Evolutionary conservation across 1,140 invertebrate species (phyloP).

Genomic region (Bombus picipes): DNA sequence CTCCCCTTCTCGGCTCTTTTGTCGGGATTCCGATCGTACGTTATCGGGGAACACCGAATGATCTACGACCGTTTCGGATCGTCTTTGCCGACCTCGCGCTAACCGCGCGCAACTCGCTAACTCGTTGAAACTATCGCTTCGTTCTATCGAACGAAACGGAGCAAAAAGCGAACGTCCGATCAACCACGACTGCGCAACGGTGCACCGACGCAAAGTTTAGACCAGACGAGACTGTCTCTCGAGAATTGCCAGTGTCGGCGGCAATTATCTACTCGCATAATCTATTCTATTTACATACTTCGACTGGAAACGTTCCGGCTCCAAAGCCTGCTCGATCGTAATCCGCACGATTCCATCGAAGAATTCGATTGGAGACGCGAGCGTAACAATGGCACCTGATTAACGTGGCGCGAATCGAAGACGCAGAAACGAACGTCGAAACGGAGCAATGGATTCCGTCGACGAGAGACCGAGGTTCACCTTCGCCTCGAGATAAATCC

Average conservation of each 20-base stretch:
- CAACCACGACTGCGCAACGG: not conserved
- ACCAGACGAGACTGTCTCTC: not conserved
- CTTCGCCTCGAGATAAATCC: constrained; percentile 29
- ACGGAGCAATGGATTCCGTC: not conserved
- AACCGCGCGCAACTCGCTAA: not conserved
- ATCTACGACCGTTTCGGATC: constrained; percentile 15
- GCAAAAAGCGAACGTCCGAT: not conserved
- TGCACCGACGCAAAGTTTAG: not conserved
- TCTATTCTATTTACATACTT: not conserved
- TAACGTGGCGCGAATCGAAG: not conserved
- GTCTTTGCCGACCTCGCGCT: not conserved
- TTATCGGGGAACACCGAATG: not conserved
- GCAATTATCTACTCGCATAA: not conserved
- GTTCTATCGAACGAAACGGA: not conserved
- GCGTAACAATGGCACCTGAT: constrained; percentile 20
- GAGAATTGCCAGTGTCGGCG: not conserved
- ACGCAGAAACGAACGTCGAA: not conserved
- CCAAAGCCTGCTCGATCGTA: not conserved
- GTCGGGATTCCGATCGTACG: not conserved
- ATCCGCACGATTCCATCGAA: not conserved
- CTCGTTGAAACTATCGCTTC: not conserved
- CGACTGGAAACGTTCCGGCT: not conserved
- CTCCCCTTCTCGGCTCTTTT: not conserved
- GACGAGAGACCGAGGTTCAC: not conserved
- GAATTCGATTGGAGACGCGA: not conserved